A percentile compares a stretch with the other conserved stretches of the same genome.
Evolutionary conservation across 2,888 invertebrate genomes (phyloP).

Genomic region (Iselma pallidipennis): DNA sequence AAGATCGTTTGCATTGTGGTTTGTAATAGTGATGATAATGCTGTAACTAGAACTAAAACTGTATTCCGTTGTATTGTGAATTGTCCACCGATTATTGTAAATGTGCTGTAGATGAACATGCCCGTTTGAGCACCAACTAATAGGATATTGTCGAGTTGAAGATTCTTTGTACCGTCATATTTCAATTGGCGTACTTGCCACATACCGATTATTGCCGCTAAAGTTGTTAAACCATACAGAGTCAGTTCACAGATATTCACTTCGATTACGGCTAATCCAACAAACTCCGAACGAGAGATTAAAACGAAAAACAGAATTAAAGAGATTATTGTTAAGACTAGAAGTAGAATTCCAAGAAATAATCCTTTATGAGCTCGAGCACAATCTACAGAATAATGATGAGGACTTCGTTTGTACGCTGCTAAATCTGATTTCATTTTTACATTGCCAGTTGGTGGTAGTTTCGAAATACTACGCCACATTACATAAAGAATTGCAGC

Average conservation of each 20-base stretch:
- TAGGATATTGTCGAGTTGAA: constrained; percentile 73
- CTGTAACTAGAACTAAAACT: constrained; percentile 65
- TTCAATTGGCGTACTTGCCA: constrained; percentile 71
- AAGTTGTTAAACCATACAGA: constrained; percentile 68
- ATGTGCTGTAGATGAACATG: constrained; percentile 84
- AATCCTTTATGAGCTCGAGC: constrained; percentile 91
- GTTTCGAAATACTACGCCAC: constrained; percentile 87
- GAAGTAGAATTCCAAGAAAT: constrained; percentile 78
- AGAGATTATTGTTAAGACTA: constrained; percentile 78
- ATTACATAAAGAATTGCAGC: constrained; percentile 96
- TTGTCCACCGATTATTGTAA: constrained; percentile 81
- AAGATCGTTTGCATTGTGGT: constrained; percentile 80
- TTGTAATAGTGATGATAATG: constrained; percentile 75
- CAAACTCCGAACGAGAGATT: constrained; percentile 63
- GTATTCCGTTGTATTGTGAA: constrained; percentile 59
- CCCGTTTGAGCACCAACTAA: constrained; percentile 87
- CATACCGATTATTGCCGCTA: constrained; percentile 60
- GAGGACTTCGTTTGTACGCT: constrained; percentile 77
- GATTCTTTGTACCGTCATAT: constrained; percentile 61
- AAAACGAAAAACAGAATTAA: constrained; percentile 90
- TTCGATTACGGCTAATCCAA: constrained; percentile 70
- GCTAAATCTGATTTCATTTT: constrained; percentile 57
- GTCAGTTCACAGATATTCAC: constrained; percentile 77
- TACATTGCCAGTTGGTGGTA: constrained; percentile 52
- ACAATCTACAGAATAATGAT: constrained; percentile 93